Conservation (phyloP, 2,888 invertebrate genomes). For the Drosophila mayaguana region DNA sequence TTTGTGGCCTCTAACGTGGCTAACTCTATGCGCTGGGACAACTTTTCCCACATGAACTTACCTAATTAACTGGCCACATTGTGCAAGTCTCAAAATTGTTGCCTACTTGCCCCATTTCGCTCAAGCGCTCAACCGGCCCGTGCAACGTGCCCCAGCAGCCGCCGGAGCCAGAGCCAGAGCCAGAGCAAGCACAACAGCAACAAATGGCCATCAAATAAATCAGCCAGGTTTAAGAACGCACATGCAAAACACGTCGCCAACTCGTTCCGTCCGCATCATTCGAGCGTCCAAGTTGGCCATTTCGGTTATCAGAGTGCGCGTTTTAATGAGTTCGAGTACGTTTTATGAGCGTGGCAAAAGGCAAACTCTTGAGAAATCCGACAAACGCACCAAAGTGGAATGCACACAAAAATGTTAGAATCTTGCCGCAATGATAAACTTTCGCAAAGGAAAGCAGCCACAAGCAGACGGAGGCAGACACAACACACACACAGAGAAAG, state of each 20-base stretch:
- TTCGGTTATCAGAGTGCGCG: conserved; percentile 80
- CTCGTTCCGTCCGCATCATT: conserved; percentile 13
- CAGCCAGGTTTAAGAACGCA: conserved; percentile 61
- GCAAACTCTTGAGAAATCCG: conserved; percentile 66
- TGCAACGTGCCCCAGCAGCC: conserved; percentile 47
- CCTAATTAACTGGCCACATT: conserved; percentile 57
- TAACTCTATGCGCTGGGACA: conserved; percentile 14
- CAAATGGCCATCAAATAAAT: conserved; percentile 73
- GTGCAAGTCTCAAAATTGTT: conserved; percentile 34
- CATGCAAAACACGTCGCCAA: conserved; percentile 74
- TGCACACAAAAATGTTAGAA: conserved; percentile 81
- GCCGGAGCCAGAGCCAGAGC: background rate
- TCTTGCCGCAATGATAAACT: conserved; percentile 78
- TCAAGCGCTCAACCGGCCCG: conserved; percentile 15
- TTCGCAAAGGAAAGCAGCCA: conserved; percentile 60
- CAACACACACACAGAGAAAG: conserved; percentile 6
- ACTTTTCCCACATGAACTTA: conserved; percentile 63
- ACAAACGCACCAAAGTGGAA: conserved; percentile 79
- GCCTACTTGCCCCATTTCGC: conserved; percentile 56
- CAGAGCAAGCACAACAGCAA: conserved; percentile 1
- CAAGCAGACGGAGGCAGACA: background rate
- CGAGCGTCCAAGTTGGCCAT: conserved; percentile 51
- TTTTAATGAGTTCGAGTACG: conserved; percentile 80
- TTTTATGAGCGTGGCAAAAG: conserved; percentile 73
- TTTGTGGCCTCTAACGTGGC: conserved; percentile 4